phyloP scores from a whole-genome alignment of 2,888 invertebrate genomes.

The Mythimna lalbum region DNA sequence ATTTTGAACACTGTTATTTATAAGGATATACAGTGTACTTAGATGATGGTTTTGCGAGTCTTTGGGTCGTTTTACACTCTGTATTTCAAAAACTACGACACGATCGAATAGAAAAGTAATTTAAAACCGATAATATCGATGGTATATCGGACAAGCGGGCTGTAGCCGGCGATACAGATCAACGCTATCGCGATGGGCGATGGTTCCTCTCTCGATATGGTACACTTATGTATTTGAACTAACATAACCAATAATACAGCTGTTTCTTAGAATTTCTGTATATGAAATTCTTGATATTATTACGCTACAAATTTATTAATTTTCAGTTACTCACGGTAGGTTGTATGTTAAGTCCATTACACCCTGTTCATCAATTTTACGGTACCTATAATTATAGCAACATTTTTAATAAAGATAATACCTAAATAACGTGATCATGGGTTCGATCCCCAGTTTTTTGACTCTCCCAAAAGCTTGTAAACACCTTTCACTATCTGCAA shows the following conservation, averaged over 20 bases:
- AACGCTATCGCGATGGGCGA: constrained; percentile 77
- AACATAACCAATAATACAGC: constrained; percentile 9
- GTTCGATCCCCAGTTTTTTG: constrained; percentile 6
- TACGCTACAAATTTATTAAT: too few species aligned
- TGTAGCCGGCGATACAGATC: constrained; percentile 70
- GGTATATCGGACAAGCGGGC: constrained; percentile 36
- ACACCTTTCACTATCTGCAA: neutral
- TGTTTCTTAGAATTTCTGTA: constrained; percentile 5
- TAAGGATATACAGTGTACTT: neutral
- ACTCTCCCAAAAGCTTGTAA: neutral
- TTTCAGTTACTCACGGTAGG: neutral
- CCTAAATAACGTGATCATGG: neutral
- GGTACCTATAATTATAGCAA: neutral
- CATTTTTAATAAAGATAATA: neutral
- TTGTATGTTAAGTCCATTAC: neutral
- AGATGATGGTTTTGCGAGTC: neutral
- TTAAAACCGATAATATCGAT: constrained; percentile 51
- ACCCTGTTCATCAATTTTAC: neutral
- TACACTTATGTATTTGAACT: constrained; percentile 21
- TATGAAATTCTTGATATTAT: neutral
- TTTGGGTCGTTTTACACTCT: neutral
- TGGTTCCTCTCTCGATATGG: constrained; percentile 53
- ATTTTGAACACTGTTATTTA: neutral
- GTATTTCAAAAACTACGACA: neutral
- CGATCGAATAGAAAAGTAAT: constrained; percentile 45